Percentiles rank a stretch among this genome's conserved stretches.
Evolutionary conservation across 2,113 vertebrate species (phyloP).

Genomic region (Brachypodius melanocephalos): DNA sequence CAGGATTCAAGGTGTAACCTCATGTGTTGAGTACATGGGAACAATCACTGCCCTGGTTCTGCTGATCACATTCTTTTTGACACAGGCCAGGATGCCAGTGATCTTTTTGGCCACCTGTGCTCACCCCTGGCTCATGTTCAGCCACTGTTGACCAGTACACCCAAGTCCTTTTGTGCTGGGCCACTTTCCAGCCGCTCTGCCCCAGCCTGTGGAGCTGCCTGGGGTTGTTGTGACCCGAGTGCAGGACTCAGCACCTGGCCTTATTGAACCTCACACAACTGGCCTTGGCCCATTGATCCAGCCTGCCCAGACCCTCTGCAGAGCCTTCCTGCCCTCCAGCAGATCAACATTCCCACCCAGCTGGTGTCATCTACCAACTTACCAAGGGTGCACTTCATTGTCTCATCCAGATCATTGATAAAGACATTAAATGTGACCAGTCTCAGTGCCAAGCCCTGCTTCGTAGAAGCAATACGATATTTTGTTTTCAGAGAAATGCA

Average conservation of each 20-base stretch:
- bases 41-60: neutral
- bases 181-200: neutral
- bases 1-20: neutral
- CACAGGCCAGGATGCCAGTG: neutral
- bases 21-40: rapidly evolving
- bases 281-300: neutral
- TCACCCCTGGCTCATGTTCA: neutral
- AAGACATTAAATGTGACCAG: neutral
- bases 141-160: neutral
- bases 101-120: neutral
- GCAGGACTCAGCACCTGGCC: rapidly evolving
- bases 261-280: neutral
- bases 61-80: neutral
- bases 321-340: neutral
- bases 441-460: neutral
- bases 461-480: neutral
- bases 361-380: rapidly evolving
- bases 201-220: neutral
- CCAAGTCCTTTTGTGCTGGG: neutral
- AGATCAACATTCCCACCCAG: neutral
- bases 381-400: rapidly evolving
- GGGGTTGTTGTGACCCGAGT: rapidly evolving
- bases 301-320: neutral
- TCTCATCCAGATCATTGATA: neutral
- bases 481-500: neutral